Conservation (phyloP, 2,797 vertebrate genomes). For the Sebastes flavidus region DNA sequence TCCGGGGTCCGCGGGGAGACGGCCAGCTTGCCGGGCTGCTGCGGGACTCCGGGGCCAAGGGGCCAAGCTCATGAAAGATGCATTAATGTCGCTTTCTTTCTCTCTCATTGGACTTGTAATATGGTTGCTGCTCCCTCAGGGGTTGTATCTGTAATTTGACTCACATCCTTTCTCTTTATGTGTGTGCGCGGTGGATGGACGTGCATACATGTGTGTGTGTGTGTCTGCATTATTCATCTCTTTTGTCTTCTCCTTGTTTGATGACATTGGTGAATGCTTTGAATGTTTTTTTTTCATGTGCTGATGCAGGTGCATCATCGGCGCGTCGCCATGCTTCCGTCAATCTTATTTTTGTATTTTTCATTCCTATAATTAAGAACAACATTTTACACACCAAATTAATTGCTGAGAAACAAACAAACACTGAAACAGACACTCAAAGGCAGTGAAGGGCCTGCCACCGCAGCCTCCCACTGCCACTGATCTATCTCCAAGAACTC, state of each 20-base stretch:
- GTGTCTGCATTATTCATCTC: slow-evolving; percentile 22
- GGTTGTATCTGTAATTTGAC: slow-evolving; percentile 48
- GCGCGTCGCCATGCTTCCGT: neutral
- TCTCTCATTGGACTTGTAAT: slow-evolving; percentile 56
- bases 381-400: neutral
- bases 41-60: slow-evolving; percentile 30
- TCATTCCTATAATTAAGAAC: neutral
- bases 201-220: neutral
- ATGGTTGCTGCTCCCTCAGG: slow-evolving; percentile 31
- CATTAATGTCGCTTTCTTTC: slow-evolving; percentile 60
- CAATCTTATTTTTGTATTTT: neutral
- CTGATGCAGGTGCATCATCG: slow-evolving; percentile 23
- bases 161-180: slow-evolving; percentile 27
- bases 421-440: neutral
- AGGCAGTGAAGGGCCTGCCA: neutral
- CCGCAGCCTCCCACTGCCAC: neutral
- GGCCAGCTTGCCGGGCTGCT: slow-evolving; percentile 2
- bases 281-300: slow-evolving; percentile 17
- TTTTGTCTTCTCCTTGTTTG: slow-evolving; percentile 9
- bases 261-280: slow-evolving; percentile 32
- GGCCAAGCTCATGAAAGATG: slow-evolving; percentile 72
- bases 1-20: slow-evolving; percentile 2
- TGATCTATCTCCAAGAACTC: neutral
- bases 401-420: neutral
- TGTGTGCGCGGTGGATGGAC: neutral